phyloP scores from a whole-genome alignment of 2,797 vertebrate species.

The Loriculus beryllinus region DNA sequence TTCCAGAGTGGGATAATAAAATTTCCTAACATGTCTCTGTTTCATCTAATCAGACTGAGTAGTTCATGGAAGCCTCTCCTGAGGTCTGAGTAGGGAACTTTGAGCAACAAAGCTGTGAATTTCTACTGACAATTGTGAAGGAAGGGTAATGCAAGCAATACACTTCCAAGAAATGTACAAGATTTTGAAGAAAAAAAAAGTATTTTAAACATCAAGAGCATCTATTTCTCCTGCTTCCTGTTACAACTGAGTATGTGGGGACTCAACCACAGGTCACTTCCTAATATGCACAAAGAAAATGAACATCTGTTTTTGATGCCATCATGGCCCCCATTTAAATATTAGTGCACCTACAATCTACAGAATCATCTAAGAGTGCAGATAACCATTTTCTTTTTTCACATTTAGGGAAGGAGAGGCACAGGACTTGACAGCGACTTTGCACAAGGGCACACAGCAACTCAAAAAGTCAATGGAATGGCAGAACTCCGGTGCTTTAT shows the following conservation, averaged over 20 bases:
- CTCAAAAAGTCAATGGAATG: not conserved
- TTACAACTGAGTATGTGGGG: not conserved
- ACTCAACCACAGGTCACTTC: not conserved
- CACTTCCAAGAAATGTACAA: not conserved
- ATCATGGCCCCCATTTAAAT: not conserved
- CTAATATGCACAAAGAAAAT: not conserved
- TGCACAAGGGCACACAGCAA: not conserved
- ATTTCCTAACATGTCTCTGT: not conserved
- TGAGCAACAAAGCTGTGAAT: not conserved
- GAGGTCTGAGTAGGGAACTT: not conserved
- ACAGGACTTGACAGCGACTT: not conserved
- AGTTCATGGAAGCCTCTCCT: not conserved
- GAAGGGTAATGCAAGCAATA: not conserved
- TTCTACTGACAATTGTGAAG: not conserved
- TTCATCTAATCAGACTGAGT: not conserved
- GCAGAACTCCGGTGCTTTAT: not conserved
- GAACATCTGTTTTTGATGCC: not conserved
- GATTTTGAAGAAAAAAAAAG: not conserved
- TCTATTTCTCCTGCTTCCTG: not conserved
- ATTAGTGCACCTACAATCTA: not conserved
- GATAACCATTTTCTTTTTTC: not conserved
- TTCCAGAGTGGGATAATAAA: not conserved
- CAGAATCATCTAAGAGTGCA: not conserved
- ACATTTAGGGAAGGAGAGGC: not conserved
- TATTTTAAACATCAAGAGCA: not conserved